phyloP scores from a whole-genome alignment of 2,113 vertebrate genomes.

The Podiceps cristatus region DNA sequence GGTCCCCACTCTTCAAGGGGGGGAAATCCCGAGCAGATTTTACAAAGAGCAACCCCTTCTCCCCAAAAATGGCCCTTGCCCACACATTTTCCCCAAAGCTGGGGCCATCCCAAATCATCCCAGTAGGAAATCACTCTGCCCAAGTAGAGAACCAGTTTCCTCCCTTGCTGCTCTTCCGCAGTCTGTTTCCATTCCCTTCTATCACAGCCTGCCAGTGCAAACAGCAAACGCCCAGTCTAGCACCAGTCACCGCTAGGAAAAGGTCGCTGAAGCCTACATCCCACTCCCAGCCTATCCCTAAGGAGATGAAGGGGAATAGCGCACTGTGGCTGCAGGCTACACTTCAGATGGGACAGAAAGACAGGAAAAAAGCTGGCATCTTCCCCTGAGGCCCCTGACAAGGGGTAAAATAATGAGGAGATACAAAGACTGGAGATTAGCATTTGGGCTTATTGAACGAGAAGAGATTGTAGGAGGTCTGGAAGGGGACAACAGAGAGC shows the following conservation, averaged over 20 bases:
- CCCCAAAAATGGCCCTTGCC: too few species aligned
- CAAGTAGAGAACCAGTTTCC: neutral
- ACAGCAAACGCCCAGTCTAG: neutral
- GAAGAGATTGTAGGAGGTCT: neutral
- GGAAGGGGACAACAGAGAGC: neutral
- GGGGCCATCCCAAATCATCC: neutral
- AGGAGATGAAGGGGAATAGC: neutral
- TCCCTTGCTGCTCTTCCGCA: neutral
- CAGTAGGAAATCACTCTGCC: neutral
- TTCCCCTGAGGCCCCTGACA: neutral
- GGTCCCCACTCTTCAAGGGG: neutral
- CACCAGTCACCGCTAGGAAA: neutral
- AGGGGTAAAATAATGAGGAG: conserved; percentile 22
- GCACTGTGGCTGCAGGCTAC: neutral
- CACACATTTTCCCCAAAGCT: neutral
- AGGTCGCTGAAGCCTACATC: neutral
- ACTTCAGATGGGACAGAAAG: neutral
- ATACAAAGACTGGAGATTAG: neutral
- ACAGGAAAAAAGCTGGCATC: neutral
- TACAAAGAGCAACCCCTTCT: neutral
- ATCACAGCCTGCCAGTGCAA: neutral
- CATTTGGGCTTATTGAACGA: neutral
- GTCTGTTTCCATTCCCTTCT: neutral
- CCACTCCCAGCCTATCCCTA: neutral
- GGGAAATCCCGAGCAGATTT: neutral